A percentile compares a stretch with the other conserved stretches of the same genome.
phyloP scores from a whole-genome alignment of 2,888 invertebrate species.

The Aproaerema taeniolella region DNA sequence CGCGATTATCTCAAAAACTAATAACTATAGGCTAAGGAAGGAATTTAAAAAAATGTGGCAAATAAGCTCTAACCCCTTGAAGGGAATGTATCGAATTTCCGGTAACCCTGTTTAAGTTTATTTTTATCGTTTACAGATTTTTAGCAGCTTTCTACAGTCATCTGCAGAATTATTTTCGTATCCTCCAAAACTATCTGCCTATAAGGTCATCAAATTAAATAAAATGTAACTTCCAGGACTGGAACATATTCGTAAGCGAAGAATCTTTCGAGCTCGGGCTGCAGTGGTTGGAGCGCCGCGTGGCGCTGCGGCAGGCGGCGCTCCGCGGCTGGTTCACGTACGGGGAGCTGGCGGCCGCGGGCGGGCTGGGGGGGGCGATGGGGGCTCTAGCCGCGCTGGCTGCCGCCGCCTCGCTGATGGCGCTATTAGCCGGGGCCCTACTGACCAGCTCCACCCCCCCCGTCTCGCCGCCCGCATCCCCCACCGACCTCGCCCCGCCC shows the following conservation, averaged over 20 bases:
- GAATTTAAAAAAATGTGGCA: too few relatives aligned
- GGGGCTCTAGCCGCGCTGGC: slow-evolving; percentile 27
- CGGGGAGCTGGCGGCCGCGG: slow-evolving; percentile 81
- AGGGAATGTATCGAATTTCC: too few relatives aligned
- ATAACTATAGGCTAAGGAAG: too few relatives aligned
- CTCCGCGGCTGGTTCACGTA: slow-evolving; percentile 90
- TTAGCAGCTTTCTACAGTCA: too few relatives aligned
- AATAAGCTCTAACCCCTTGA: too few relatives aligned
- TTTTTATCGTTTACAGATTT: too few relatives aligned
- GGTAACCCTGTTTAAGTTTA: too few relatives aligned
- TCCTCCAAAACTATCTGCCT: too few relatives aligned
- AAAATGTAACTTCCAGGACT: slow-evolving; percentile 87
- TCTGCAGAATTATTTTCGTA: too few relatives aligned
- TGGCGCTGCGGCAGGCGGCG: slow-evolving; percentile 85
- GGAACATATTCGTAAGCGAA: slow-evolving; percentile 90
- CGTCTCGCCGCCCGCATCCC: slow-evolving; percentile 1
- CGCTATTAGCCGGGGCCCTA: slow-evolving; percentile 27
- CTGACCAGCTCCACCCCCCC: slow-evolving; percentile 18
- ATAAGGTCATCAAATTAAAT: too few relatives aligned
- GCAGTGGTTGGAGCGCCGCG: slow-evolving; percentile 80
- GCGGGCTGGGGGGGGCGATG: slow-evolving; percentile 46
- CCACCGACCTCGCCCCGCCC: slow-evolving; percentile 10
- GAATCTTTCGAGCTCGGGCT: slow-evolving; percentile 86
- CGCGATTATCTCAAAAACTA: too few relatives aligned
- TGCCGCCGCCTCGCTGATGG: slow-evolving; percentile 34